These are phyloP conservation scores for Myotis myotis DNA, from an alignment of 2,797 vertebrate species.

Conservation along the genomic window DNA sequence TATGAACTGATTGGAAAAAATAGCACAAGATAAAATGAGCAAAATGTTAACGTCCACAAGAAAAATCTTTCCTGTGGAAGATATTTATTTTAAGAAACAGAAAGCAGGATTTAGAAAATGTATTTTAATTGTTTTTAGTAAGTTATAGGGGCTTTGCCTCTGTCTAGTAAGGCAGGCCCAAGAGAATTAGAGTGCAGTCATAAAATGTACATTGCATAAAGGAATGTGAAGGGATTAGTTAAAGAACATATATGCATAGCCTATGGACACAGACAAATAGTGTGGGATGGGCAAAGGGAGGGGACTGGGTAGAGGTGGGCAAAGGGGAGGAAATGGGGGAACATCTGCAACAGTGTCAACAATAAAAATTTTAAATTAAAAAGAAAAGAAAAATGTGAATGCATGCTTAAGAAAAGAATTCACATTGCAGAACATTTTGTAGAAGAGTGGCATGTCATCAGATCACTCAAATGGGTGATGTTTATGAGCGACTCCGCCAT, in stretches of 20 bases:
- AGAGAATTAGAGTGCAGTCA: neutral
- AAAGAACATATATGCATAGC: neutral
- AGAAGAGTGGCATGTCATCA: neutral
- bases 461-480: neutral
- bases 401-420: neutral
- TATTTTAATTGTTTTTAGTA: neutral
- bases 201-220: neutral
- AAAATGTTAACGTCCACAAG: neutral
- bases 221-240: neutral
- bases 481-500: neutral
- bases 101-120: slow-evolving; percentile 23
- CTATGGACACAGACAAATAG: neutral
- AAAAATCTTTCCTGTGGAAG: neutral
- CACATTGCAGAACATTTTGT: neutral
- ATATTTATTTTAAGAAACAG: slow-evolving; percentile 18
- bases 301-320: neutral
- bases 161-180: neutral
- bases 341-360: neutral
- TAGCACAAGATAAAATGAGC: neutral
- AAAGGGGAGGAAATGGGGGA: neutral
- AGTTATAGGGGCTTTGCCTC: neutral
- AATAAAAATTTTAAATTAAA: neutral
- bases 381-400: neutral
- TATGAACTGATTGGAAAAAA: neutral
- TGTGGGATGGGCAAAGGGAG: neutral